phyloP scores from a whole-genome alignment of 1,140 invertebrate genomes.

The Pseudomyrmex dendroicus region DNA sequence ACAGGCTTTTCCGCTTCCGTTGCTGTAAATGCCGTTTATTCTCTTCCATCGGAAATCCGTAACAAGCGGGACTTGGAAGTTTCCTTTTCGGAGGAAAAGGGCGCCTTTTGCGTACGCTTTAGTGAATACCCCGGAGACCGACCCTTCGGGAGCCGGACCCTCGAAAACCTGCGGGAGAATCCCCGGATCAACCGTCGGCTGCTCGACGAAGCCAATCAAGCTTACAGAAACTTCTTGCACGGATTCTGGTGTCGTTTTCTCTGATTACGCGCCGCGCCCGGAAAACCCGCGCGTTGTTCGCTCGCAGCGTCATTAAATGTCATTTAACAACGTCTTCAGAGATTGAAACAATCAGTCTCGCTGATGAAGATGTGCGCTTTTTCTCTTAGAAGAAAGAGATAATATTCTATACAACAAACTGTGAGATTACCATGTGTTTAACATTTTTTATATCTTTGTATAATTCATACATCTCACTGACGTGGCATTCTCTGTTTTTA shows the following conservation, averaged over 20 bases:
- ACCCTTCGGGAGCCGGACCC: slow-evolving; percentile 46
- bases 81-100: slow-evolving; percentile 32
- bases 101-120: slow-evolving; percentile 45
- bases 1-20: slow-evolving; percentile 41
- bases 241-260: slow-evolving; percentile 13
- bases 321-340: too few species aligned
- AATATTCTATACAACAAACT: too few species aligned
- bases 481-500: slow-evolving; percentile 3
- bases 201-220: slow-evolving; percentile 42
- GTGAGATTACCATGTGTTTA: too few species aligned
- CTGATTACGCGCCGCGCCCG: slow-evolving; percentile 15
- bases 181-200: slow-evolving; percentile 27
- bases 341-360: too few species aligned
- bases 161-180: slow-evolving; percentile 16
- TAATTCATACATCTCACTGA: not conserved
- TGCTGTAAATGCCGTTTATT: slow-evolving; percentile 1
- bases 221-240: slow-evolving; percentile 33
- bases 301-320: slow-evolving; percentile 11
- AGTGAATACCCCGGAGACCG: slow-evolving; percentile 26
- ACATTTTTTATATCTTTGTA: slow-evolving; percentile 9
- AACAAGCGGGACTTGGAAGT: slow-evolving; percentile 38
- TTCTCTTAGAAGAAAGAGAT: too few species aligned
- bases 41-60: slow-evolving; percentile 2
- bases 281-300: not conserved
- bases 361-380: too few species aligned